Percentiles rank a stretch among this genome's conserved stretches.
These are phyloP conservation scores for Pterocles orientalis DNA, from an alignment of 2,113 vertebrate species.

Conservation along the genomic window DNA sequence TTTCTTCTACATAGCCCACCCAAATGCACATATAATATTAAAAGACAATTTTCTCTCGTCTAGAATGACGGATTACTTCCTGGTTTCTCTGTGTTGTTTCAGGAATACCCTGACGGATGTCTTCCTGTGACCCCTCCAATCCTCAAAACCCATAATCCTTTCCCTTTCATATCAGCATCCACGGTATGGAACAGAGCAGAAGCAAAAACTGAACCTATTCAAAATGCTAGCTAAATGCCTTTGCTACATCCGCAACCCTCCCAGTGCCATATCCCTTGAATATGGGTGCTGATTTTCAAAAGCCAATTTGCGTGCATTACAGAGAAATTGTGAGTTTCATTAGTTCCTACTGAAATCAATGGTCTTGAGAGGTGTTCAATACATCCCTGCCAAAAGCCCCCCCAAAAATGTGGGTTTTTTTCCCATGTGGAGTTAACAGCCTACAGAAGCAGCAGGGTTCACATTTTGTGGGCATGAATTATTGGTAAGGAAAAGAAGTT, in stretches of 20 bases:
- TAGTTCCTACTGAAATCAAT: not conserved
- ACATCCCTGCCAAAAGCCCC: not conserved
- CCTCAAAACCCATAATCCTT: not conserved
- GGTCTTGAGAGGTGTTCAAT: not conserved
- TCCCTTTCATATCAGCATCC: not conserved
- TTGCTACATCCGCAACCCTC: not conserved
- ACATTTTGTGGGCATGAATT: constrained; percentile 1
- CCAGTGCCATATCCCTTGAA: not conserved
- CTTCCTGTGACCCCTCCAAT: not conserved
- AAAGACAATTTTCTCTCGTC: not conserved
- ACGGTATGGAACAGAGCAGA: not conserved
- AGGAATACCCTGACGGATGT: not conserved
- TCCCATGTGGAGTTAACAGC: not conserved
- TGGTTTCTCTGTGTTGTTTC: not conserved
- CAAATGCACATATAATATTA: not conserved
- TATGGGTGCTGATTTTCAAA: not conserved
- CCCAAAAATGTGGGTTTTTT: not conserved
- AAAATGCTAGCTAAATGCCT: not conserved
- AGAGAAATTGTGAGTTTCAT: not conserved
- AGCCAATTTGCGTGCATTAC: not conserved
- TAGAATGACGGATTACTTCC: not conserved
- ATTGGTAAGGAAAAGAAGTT: not conserved
- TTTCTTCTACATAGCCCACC: not conserved
- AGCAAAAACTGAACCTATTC: not conserved
- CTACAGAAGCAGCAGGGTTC: not conserved